These are phyloP conservation scores for Hypselothyrea guttata DNA, from an alignment of 2,888 invertebrate species.

Conservation along the genomic window DNA sequence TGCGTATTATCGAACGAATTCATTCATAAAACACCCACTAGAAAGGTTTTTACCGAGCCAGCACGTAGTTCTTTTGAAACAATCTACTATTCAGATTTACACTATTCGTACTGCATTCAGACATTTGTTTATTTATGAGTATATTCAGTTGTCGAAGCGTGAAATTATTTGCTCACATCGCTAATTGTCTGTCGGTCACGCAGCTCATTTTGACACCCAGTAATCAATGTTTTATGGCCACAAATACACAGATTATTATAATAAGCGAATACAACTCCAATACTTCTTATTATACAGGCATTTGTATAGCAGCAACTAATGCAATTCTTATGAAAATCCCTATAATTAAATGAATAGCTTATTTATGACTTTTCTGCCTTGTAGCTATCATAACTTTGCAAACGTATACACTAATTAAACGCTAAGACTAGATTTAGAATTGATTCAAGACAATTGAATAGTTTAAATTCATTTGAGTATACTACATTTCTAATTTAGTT, in stretches of 20 bases:
- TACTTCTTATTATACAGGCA: not conserved
- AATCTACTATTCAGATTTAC: too few species aligned
- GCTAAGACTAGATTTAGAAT: too few species aligned
- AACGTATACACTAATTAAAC: too few species aligned
- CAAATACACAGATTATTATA: constrained; percentile 5
- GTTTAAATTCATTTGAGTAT: too few species aligned
- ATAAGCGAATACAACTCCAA: constrained; percentile 1
- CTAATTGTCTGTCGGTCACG: constrained; percentile 22
- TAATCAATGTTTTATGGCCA: constrained; percentile 19
- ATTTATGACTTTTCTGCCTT: not conserved
- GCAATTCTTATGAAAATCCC: not conserved
- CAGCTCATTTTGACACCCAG: constrained; percentile 31
- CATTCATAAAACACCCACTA: constrained; percentile 25
- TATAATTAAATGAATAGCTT: not conserved
- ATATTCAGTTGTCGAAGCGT: constrained; percentile 21
- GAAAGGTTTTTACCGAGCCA: not conserved
- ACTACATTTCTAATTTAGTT: too few species aligned
- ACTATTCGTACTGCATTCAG: not conserved
- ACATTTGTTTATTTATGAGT: not conserved
- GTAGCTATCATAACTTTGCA: too few species aligned
- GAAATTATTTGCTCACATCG: constrained; percentile 30
- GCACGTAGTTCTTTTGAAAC: too few species aligned
- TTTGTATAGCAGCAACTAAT: not conserved
- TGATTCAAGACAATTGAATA: too few species aligned
- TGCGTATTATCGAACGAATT: constrained; percentile 23